These are phyloP conservation scores for Alitta virens DNA, from an alignment of 2,888 invertebrate species.

Conservation along the genomic window DNA sequence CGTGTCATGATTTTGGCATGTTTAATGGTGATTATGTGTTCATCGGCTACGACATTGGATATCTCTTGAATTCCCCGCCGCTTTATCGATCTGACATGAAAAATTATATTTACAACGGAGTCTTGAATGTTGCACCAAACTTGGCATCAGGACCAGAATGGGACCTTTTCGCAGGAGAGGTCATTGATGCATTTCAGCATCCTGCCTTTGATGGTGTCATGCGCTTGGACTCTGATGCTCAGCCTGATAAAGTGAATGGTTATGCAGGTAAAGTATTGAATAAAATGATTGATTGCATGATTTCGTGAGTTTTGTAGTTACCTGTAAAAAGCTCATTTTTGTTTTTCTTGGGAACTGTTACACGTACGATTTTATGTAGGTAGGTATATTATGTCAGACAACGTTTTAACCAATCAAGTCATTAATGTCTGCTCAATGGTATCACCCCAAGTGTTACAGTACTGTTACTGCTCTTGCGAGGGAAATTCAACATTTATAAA, in stretches of 20 bases:
- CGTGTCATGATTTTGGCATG: neutral
- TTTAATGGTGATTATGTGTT: neutral
- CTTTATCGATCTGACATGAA: neutral
- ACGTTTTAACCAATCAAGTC: no score
- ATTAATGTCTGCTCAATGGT: no score
- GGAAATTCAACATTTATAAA: no score
- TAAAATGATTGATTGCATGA: no score
- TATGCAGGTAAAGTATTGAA: neutral
- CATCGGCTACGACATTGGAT: neutral
- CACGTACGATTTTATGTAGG: no score
- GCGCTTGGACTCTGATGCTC: neutral
- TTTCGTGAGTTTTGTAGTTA: no score
- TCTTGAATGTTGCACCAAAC: neutral
- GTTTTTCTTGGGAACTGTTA: no score
- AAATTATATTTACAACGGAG: neutral
- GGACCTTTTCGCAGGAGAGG: neutral
- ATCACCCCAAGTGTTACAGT: no score
- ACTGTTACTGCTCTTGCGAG: no score
- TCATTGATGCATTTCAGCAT: neutral
- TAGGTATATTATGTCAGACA: no score
- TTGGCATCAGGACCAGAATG: neutral
- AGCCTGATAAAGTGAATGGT: neutral
- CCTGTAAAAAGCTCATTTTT: no score
- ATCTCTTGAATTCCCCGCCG: neutral
- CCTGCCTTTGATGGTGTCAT: neutral